Base-by-base conservation (phyloP, 2,888 invertebrate species). In the Ophion obscuratus region DNA sequence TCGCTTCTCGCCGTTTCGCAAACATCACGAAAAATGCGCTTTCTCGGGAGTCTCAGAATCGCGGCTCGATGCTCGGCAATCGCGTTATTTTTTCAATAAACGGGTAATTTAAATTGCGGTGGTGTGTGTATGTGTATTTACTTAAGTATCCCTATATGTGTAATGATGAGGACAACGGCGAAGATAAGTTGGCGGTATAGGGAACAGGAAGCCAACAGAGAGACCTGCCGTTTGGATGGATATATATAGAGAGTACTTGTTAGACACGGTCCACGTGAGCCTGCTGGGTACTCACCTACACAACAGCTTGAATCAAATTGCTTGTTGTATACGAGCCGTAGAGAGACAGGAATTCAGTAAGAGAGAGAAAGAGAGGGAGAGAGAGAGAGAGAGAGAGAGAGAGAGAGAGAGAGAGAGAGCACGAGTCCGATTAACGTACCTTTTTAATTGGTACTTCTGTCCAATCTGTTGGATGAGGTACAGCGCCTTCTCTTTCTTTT, bases 231-330 rank as follows among this genome's bases (percentile, higher is more conserved):
- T 40, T 40, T 17, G 27, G 27, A 31, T 53, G 14, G 6, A 62
- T 61, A 64, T 70, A 71, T 66, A 40, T 36, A 66, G 66, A 79
- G 57, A 61, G 78, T 76, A 67, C 85, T 80, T 80, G 71, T 85
- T 85, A 85, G 85, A 85, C 85, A 85, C 85, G 85, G 85, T 85
- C 85, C 83, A 85, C 75, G 80, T 83, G 85, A 67, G 64, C 59
- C 71, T 76, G 53, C 53, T 53, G 59, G 79, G 71, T 67, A 74
- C 76, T 85, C 40, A 79, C 53, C 59, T 57, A 44, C 67, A 81
- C 44, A 74, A 17, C 53, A 47, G 47, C 78, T 66, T 59, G 36
- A 85, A 75, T 76, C 68, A 76, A 83, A 80, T 85, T 83, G 79
- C 64, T 73, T 61, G 53, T 80, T 57, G 61, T 76, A 80, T 75